Evolutionary conservation across 2,888 invertebrate species (phyloP).

Genomic region (Caenorhabditis japonica): DNA sequence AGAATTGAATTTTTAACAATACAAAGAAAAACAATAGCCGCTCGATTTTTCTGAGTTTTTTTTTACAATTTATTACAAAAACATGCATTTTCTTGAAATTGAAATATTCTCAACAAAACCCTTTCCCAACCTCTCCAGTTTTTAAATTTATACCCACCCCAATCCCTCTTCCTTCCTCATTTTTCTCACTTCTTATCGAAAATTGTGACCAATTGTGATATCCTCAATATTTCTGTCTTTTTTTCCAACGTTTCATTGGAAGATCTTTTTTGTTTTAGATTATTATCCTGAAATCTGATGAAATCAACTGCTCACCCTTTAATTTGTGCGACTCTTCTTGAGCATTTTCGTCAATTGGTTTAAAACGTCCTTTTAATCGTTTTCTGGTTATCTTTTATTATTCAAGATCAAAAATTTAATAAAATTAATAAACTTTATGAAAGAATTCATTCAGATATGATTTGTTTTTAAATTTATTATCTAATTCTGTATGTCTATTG

Average conservation of each 20-base stretch:
- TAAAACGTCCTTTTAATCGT: slow-evolving; percentile 30
- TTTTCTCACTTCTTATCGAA: slow-evolving; percentile 34
- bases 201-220: slow-evolving; percentile 47
- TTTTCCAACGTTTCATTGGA: slow-evolving; percentile 7
- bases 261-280: slow-evolving; percentile 4
- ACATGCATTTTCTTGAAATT: slow-evolving; percentile 36
- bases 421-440: too few species aligned
- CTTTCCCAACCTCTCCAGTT: not conserved
- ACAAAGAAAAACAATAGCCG: slow-evolving; percentile 13
- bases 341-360: slow-evolving; percentile 48
- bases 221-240: slow-evolving; percentile 6
- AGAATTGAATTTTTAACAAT: not conserved
- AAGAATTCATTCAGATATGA: too few species aligned
- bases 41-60: slow-evolving; percentile 27
- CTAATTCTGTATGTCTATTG: too few species aligned
- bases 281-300: slow-evolving; percentile 21
- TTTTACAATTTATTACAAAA: slow-evolving; percentile 36
- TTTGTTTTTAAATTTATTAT: too few species aligned
- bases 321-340: slow-evolving; percentile 21
- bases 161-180: too few species aligned
- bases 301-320: slow-evolving; percentile 24
- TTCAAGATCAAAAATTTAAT: too few species aligned
- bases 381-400: too few species aligned
- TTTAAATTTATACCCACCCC: too few species aligned
- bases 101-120: too few species aligned